Evolutionary conservation across 1,140 invertebrate genomes (phyloP).

Genomic region (Psilanteris sp.): DNA sequence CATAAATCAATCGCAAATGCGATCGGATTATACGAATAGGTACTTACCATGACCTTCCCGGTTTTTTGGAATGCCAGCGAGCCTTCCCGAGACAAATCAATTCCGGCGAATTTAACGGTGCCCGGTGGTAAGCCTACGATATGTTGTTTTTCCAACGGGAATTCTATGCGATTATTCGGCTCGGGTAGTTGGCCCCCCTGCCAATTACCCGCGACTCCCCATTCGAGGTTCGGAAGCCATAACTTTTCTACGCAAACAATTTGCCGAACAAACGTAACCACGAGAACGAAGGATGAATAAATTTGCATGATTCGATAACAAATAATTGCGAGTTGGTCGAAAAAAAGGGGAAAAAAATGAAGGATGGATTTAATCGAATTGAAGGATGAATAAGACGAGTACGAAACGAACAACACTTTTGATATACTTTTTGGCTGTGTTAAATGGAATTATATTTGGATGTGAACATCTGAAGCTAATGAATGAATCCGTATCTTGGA

Average conservation of each 20-base stretch:
- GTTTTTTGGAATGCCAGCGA: constrained; percentile 65
- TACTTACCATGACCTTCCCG: constrained; percentile 68
- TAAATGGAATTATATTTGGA: too few species aligned
- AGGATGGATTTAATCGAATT: too few species aligned
- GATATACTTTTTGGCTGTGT: too few species aligned
- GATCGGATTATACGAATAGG: not conserved
- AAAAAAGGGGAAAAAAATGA: too few species aligned
- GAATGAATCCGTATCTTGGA: too few species aligned
- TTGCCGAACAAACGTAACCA: too few species aligned
- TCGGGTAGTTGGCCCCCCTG: constrained; percentile 60
- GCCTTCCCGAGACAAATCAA: constrained; percentile 73
- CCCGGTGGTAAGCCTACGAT: constrained; percentile 66
- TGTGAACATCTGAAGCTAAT: too few species aligned
- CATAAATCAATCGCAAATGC: not conserved
- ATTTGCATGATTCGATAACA: too few species aligned
- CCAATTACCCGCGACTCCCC: constrained; percentile 72
- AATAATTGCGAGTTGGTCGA: too few species aligned
- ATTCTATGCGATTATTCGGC: constrained; percentile 65
- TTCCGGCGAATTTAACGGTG: constrained; percentile 58
- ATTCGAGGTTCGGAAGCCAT: constrained; percentile 74
- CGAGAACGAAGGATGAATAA: too few species aligned
- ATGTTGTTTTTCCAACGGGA: constrained; percentile 71
- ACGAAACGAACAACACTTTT: too few species aligned
- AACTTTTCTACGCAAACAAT: constrained; percentile 63
- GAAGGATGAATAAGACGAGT: too few species aligned